phyloP scores from a whole-genome alignment of 2,113 vertebrate species.

The Hemicordylus capensis region DNA sequence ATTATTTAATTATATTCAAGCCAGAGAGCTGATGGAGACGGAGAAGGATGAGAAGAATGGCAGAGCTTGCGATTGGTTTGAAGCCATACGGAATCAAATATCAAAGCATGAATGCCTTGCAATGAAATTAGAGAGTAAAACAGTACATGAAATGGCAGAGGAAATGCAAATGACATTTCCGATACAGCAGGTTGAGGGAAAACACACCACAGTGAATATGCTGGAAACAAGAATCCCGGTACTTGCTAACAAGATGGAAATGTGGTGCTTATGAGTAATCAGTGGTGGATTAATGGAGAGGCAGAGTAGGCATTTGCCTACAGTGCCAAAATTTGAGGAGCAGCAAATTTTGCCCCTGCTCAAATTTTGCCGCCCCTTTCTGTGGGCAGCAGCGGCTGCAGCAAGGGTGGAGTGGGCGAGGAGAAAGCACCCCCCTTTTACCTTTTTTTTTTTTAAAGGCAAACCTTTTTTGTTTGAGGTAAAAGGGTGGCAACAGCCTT shows the following conservation, averaged over 20 bases:
- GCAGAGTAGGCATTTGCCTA: too few species aligned
- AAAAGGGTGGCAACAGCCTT: too few species aligned
- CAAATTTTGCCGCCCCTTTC: too few species aligned
- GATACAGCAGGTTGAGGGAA: background rate
- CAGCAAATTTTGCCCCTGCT: too few species aligned
- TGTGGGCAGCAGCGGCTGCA: too few species aligned
- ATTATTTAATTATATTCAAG: background rate
- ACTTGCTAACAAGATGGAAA: background rate
- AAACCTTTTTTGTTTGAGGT: too few species aligned
- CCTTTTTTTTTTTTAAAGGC: too few species aligned
- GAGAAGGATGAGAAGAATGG: background rate
- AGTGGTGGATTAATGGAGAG: too few species aligned
- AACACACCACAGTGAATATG: background rate
- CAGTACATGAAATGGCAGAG: background rate
- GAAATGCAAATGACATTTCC: background rate
- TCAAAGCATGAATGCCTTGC: background rate
- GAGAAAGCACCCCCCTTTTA: too few species aligned
- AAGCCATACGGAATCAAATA: background rate
- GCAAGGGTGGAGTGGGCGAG: too few species aligned
- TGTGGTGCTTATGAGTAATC: too few species aligned
- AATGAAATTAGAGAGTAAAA: background rate
- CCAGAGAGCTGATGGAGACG: background rate
- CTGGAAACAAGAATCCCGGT: background rate
- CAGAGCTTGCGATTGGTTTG: background rate
- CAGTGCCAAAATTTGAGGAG: too few species aligned